Conservation (phyloP, 2,113 vertebrate genomes). For the Colius striatus region DNA sequence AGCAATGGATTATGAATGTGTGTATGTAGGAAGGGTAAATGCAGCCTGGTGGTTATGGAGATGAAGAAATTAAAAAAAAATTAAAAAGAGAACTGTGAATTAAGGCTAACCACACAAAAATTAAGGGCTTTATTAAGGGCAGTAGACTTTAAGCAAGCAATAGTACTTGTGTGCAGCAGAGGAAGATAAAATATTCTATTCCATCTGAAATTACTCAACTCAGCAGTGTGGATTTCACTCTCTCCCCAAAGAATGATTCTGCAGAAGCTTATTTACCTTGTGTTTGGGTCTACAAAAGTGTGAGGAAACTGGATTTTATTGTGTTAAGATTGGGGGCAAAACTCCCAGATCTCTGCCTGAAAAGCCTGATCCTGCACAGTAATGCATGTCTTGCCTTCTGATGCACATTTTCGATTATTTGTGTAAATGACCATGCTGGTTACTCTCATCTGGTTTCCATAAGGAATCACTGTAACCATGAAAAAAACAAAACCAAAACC, state of each 20-base stretch:
- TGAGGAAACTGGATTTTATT: not conserved
- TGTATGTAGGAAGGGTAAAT: slow-evolving; percentile 5
- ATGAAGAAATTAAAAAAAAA: not conserved
- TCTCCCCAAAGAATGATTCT: not conserved
- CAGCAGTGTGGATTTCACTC: not conserved
- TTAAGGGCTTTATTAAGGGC: not conserved
- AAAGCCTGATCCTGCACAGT: not conserved
- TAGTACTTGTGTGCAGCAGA: not conserved
- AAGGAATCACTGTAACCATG: not conserved
- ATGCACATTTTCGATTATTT: not conserved
- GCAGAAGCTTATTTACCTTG: not conserved
- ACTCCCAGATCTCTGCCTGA: not conserved
- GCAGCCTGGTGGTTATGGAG: not conserved
- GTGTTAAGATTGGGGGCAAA: not conserved
- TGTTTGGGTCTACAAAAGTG: not conserved
- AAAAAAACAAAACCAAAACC: not conserved
- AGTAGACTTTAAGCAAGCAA: not conserved
- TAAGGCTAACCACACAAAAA: slow-evolving; percentile 30
- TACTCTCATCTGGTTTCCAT: not conserved
- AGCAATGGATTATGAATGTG: slow-evolving; percentile 31
- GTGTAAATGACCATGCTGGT: not conserved
- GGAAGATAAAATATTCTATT: not conserved
- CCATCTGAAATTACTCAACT: not conserved
- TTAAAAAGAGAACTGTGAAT: not conserved
- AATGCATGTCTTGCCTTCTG: not conserved